Conservation (phyloP, 2,888 invertebrate genomes). For the Caenorhabditis macrosperma region DNA sequence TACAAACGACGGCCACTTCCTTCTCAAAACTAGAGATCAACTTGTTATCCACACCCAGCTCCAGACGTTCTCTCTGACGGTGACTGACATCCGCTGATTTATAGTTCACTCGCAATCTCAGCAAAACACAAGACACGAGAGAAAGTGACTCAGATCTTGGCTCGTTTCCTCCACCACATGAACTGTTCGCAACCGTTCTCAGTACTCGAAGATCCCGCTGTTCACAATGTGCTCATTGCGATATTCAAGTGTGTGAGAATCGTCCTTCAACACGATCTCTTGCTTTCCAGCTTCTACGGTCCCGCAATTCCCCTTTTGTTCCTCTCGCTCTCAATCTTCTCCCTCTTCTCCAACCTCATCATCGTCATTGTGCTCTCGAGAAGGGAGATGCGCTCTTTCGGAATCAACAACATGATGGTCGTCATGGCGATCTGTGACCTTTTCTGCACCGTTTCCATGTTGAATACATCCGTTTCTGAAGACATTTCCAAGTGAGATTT, state of each 20-base stretch:
- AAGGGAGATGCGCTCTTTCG: neutral
- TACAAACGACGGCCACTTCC: no score
- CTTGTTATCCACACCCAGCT: no score
- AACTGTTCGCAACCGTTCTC: slow-evolving; percentile 11
- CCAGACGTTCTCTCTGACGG: no score
- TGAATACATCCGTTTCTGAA: neutral
- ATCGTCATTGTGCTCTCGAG: neutral
- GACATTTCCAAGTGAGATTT: neutral
- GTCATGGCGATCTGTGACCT: neutral
- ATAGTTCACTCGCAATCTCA: no score
- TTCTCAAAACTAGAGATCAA: no score
- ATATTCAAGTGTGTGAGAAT: neutral
- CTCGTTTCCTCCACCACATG: neutral
- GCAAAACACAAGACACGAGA: neutral
- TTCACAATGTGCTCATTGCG: neutral
- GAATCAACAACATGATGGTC: slow-evolving; percentile 7
- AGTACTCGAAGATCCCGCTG: neutral
- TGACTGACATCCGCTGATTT: no score
- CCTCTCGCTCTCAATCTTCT: neutral
- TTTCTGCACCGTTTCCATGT: neutral
- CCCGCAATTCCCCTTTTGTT: neutral
- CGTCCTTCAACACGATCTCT: neutral
- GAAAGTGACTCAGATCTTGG: neutral
- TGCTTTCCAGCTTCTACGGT: neutral
- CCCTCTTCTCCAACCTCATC: neutral